A percentile compares a stretch with the other conserved stretches of the same genome.
Evolutionary conservation across 1,140 invertebrate genomes (phyloP).

Genomic region (Drosophila willistoni): DNA sequence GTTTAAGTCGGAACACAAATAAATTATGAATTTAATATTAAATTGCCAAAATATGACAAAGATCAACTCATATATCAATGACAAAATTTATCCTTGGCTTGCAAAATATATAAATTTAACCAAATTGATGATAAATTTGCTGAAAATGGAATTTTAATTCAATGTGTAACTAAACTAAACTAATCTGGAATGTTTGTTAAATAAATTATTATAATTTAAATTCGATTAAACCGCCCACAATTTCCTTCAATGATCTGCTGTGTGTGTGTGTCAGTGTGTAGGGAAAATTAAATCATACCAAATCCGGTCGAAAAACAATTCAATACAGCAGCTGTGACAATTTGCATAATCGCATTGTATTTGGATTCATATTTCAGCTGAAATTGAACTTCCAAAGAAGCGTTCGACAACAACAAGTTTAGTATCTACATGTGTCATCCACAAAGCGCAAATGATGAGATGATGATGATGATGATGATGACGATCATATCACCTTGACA

Average conservation of each 20-base stretch:
- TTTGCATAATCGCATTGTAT: conserved; percentile 68
- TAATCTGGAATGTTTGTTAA: conserved; percentile 3
- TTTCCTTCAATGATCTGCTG: conserved; percentile 18
- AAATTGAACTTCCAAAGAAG: conserved; percentile 59
- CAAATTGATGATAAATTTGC: not conserved
- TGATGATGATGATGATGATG: conserved; percentile 28
- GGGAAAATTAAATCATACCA: conserved; percentile 26
- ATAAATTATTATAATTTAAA: conserved; percentile 7
- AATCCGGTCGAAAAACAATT: conserved; percentile 33
- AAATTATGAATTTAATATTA: not conserved
- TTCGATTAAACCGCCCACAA: conserved; percentile 1
- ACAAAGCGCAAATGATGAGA: conserved; percentile 11
- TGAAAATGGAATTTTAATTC: not conserved
- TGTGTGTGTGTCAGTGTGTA: conserved; percentile 15
- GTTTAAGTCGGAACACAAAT: not conserved
- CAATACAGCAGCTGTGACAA: conserved; percentile 31
- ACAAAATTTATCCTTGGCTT: not conserved
- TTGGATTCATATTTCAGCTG: conserved; percentile 53
- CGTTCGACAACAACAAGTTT: conserved; percentile 30
- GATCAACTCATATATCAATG: not conserved
- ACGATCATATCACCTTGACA: conserved; percentile 21
- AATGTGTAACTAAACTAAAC: not conserved
- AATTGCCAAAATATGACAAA: not conserved
- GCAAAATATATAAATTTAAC: not conserved
- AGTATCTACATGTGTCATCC: conserved; percentile 51